Evolutionary conservation across 2,113 vertebrate genomes (phyloP).

Genomic region (Pan troglodytes): NHGRI_mPanTro3-v2.1_pri NC_072403.2:22867501-22868000

Average conservation of each 20-base stretch:
- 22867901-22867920: neutral
- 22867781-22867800: neutral
- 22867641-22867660: neutral
- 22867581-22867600: neutral
- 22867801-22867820: neutral
- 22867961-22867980: neutral
- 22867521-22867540: neutral
- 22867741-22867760: neutral
- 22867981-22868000: too few relatives aligned
- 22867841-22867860: neutral
- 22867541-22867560: neutral
- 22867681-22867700: neutral
- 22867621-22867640: neutral
- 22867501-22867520: neutral
- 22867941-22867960: neutral
- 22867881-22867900: neutral
- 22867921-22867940: neutral
- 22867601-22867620: neutral
- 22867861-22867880: neutral
- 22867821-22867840: neutral
- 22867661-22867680: neutral
- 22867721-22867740: neutral
- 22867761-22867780: neutral
- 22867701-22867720: neutral
- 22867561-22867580: neutral